Evolutionary conservation across 2,113 vertebrate species (phyloP).

Genomic region (Pseudopipra pipra): DNA sequence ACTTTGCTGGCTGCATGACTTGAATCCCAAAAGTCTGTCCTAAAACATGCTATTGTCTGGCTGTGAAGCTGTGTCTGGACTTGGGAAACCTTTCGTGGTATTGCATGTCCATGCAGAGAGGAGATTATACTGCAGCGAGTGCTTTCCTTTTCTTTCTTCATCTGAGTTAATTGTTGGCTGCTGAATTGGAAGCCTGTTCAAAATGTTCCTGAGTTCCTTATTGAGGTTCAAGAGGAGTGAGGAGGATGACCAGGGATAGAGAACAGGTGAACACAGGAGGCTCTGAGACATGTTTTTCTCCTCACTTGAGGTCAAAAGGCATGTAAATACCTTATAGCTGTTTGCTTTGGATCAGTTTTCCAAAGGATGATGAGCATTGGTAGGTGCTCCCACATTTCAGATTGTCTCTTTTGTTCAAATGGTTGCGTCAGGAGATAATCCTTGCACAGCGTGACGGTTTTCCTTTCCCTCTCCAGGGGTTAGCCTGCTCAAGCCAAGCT

Average conservation of each 20-base stretch:
- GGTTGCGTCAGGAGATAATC: not conserved
- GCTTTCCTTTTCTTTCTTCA: not conserved
- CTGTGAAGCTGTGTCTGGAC: not conserved
- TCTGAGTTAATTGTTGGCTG: not conserved
- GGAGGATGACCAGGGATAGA: not conserved
- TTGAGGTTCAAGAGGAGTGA: not conserved
- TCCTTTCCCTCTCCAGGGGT: not conserved
- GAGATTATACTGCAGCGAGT: not conserved
- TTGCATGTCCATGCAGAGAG: not conserved
- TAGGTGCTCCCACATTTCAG: not conserved
- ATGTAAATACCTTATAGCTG: not conserved
- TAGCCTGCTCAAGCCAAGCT: not conserved
- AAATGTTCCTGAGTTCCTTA: not conserved
- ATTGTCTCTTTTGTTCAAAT: not conserved
- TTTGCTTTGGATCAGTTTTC: not conserved
- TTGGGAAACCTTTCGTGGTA: not conserved
- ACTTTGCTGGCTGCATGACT: rapidly evolving
- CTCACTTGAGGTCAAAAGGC: not conserved
- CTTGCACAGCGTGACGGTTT: not conserved
- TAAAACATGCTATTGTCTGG: not conserved
- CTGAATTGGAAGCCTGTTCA: not conserved
- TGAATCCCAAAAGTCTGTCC: not conserved
- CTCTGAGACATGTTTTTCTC: not conserved
- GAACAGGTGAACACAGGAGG: not conserved
- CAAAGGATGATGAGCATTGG: not conserved